Evolutionary conservation across 2,888 invertebrate species (phyloP).

Genomic region (Lasioglossum lativentre): DNA sequence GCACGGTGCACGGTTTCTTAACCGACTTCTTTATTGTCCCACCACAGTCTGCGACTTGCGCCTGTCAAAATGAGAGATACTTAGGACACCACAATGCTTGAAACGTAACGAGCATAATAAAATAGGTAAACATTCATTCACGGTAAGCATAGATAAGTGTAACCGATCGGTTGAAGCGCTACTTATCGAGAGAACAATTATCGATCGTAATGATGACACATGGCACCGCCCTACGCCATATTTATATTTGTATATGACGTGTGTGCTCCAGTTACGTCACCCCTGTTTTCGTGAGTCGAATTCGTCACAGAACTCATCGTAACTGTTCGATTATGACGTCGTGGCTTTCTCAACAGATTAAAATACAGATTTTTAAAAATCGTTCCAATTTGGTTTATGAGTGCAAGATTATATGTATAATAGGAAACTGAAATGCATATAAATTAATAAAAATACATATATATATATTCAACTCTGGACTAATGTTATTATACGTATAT

Average conservation of each 20-base stretch:
- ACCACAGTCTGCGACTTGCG: slow-evolving; percentile 35
- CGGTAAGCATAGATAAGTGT: slow-evolving; percentile 5
- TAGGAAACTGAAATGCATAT: too few relatives aligned
- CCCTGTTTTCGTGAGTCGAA: slow-evolving; percentile 8
- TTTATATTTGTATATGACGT: slow-evolving; percentile 66
- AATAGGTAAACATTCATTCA: slow-evolving; percentile 21
- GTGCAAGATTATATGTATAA: too few relatives aligned
- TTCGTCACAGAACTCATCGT: neutral
- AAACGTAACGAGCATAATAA: slow-evolving; percentile 15
- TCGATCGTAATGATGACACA: slow-evolving; percentile 61
- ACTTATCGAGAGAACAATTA: slow-evolving; percentile 52
- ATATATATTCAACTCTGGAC: too few relatives aligned
- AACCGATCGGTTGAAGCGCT: slow-evolving; percentile 21
- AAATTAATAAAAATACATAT: too few relatives aligned
- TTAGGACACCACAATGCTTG: neutral
- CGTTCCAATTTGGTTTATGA: neutral
- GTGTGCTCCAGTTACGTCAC: slow-evolving; percentile 53
- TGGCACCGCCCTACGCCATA: slow-evolving; percentile 61
- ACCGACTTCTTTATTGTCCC: slow-evolving; percentile 38
- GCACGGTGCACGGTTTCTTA: slow-evolving; percentile 28
- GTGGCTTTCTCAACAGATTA: too few relatives aligned
- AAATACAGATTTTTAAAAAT: too few relatives aligned
- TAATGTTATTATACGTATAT: too few relatives aligned
- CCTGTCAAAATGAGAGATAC: slow-evolving; percentile 52
- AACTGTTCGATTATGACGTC: slow-evolving; percentile 19